Base-by-base conservation (phyloP, 2,113 vertebrate genomes). In the Carlito syrichta region DNA sequence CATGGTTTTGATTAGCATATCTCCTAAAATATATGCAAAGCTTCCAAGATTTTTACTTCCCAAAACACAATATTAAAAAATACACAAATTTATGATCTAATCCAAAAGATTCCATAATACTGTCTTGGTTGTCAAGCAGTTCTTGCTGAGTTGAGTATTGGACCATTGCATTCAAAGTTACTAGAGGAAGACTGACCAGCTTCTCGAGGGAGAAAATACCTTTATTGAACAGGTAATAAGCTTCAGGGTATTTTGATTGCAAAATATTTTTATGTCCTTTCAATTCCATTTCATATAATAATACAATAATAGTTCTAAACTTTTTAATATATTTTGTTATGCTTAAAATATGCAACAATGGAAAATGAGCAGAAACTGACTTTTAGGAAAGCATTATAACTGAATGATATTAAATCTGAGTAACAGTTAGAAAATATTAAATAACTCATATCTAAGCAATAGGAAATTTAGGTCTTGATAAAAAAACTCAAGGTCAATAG, bases 371-470 rank as follows among this genome's bases (percentile, higher is more conserved):
- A 58, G 54, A 6, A 73, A n/a, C 3, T 83, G 25, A 48, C 32
- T 17, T 79, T 30, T 35, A 79, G 38, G 25, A 85, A 85, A 76
- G 38, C 3, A 58, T 19, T 73, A 20, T 20, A 77, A 60, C 58
- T 20, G 6, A 77, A 68, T 91, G 5, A 68, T 73, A 40, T 48
- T 66, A 88, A 54, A 43, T 56, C n/a, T 87, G 38, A 91, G 1
- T 43, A 74, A 90, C 6, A n/a, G 0, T 66, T 38, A 95, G 73
- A 86, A 82, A 89, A 79, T 60, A 63, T 87, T 69, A 79, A 87
- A 45, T 43, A 95, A 52, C 20, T 83, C 19, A 43, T 56, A 43
- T 20, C 1, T 82, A 89, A 90, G 9, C 4, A 32, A 7, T 89
- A 30, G 1, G 60, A 81, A 82, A 73, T 89, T 45, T 86, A 54